phyloP scores from a whole-genome alignment of 2,888 invertebrate species.

The Anoncus sp. region DNA sequence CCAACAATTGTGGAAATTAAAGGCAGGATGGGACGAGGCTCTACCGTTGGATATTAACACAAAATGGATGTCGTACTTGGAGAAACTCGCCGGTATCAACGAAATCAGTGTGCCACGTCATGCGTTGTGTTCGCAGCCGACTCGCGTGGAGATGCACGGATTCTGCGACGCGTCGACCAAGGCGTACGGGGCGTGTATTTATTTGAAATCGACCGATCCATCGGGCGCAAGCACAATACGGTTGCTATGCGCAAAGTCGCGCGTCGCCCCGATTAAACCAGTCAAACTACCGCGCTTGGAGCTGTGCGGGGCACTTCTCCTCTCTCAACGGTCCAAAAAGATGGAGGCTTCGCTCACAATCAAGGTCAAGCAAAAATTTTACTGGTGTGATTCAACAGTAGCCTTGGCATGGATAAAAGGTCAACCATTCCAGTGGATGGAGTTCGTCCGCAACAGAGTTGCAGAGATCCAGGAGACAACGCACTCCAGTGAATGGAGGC shows the following conservation, averaged over 20 bases:
- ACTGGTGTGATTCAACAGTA: constrained; percentile 68
- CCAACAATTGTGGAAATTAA: constrained; percentile 41
- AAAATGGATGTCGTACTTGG: constrained; percentile 16
- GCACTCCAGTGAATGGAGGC: constrained; percentile 48
- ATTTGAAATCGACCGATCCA: constrained; percentile 51
- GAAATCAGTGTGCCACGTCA: constrained; percentile 24
- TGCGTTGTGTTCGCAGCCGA: constrained; percentile 10
- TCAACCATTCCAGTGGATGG: constrained; percentile 57
- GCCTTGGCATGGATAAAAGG: constrained; percentile 65
- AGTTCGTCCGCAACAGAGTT: constrained; percentile 68
- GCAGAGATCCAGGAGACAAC: constrained; percentile 64
- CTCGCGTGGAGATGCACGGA: constrained; percentile 60
- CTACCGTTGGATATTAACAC: constrained; percentile 39
- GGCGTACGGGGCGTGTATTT: constrained; percentile 65
- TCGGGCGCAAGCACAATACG: constrained; percentile 10
- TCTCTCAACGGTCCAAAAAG: constrained; percentile 19
- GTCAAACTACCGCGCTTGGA: constrained; percentile 54
- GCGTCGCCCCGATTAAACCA: constrained; percentile 59
- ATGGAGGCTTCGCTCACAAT: constrained; percentile 29
- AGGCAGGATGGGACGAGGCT: constrained; percentile 52
- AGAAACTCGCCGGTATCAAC: constrained; percentile 30
- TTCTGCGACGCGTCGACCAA: constrained; percentile 65
- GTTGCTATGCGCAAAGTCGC: constrained; percentile 70
- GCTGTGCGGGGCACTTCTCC: constrained; percentile 55
- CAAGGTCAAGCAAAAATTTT: constrained; percentile 25